phyloP scores from a whole-genome alignment of 1,140 invertebrate species.

The Scaptomyza pallida region DNA sequence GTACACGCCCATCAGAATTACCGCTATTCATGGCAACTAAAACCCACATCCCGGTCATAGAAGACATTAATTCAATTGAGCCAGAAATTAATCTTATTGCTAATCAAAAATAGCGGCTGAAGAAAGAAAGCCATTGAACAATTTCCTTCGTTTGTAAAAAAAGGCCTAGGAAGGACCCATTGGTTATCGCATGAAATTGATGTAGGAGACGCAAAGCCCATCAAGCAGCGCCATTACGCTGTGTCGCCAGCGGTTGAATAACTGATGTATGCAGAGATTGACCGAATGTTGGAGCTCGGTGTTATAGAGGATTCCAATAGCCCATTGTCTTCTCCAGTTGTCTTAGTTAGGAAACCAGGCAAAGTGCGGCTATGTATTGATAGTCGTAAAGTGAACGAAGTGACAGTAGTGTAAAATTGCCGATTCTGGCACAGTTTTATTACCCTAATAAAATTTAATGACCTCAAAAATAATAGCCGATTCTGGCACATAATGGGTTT shows the following conservation, averaged over 20 bases:
- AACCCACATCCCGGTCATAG: too few species aligned
- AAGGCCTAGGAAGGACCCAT: not conserved
- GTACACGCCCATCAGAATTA: too few species aligned
- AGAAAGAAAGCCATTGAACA: not conserved
- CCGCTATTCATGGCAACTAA: too few species aligned
- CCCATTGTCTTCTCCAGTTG: not conserved
- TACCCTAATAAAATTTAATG: too few species aligned
- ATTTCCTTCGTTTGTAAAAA: not conserved
- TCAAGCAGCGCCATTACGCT: not conserved
- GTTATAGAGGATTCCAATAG: not conserved
- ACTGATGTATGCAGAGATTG: not conserved
- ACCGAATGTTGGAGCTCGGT: not conserved
- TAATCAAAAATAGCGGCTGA: not conserved
- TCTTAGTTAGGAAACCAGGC: not conserved
- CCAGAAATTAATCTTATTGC: too few species aligned
- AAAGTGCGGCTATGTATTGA: not conserved
- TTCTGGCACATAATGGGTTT: too few species aligned
- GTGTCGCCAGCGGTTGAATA: not conserved
- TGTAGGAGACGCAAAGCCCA: not conserved
- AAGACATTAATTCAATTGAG: too few species aligned
- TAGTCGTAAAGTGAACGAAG: not conserved
- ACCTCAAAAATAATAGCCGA: too few species aligned
- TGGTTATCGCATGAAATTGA: not conserved
- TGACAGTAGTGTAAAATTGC: not conserved
- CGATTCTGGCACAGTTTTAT: too few species aligned